Evolutionary conservation across 23 tunicate genomes (phyloP).

Genomic region (Botrylloides violaceus): DNA sequence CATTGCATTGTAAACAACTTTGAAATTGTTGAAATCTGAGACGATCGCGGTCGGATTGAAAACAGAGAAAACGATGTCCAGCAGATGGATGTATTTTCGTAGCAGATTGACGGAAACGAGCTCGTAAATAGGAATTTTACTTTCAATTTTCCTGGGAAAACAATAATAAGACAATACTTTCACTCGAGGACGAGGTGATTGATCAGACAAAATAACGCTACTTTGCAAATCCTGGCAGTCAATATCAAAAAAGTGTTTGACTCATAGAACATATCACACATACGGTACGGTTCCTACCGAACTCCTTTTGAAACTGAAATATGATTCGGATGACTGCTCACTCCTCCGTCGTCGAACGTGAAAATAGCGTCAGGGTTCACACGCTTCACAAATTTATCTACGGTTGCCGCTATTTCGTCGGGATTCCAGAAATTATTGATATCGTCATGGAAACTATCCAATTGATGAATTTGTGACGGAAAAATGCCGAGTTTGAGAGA

Average conservation of each 20-base stretch:
- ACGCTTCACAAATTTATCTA: conserved; percentile 18
- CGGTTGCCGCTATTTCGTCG: conserved; percentile 16
- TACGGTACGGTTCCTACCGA: conserved; percentile 36
- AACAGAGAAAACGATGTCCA: conserved; percentile 32
- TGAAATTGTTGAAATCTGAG: conserved; percentile 18
- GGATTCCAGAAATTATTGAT: conserved; percentile 30
- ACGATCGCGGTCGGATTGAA: neutral
- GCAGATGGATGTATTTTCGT: conserved; percentile 55
- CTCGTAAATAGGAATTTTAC: conserved; percentile 9
- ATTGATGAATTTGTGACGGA: conserved; percentile 25
- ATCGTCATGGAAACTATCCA: conserved; percentile 48
- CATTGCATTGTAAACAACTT: conserved; percentile 45
- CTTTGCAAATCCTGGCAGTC: too few relatives aligned
- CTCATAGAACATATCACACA: too few relatives aligned
- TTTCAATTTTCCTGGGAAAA: conserved; percentile 9
- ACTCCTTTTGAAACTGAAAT: conserved; percentile 48
- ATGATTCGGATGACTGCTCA: conserved; percentile 67
- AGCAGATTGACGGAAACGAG: conserved; percentile 25
- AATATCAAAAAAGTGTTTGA: too few relatives aligned
- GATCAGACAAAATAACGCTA: too few relatives aligned
- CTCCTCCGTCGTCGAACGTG: conserved; percentile 73
- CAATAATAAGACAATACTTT: too few relatives aligned
- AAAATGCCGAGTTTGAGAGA: conserved; percentile 54
- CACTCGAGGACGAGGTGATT: too few relatives aligned
- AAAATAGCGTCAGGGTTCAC: conserved; percentile 20